Evolutionary conservation across 2,888 invertebrate genomes (phyloP), one percentile per base, ranked within the genome.

Genomic region (Scaptomyza polygonia): DNA sequence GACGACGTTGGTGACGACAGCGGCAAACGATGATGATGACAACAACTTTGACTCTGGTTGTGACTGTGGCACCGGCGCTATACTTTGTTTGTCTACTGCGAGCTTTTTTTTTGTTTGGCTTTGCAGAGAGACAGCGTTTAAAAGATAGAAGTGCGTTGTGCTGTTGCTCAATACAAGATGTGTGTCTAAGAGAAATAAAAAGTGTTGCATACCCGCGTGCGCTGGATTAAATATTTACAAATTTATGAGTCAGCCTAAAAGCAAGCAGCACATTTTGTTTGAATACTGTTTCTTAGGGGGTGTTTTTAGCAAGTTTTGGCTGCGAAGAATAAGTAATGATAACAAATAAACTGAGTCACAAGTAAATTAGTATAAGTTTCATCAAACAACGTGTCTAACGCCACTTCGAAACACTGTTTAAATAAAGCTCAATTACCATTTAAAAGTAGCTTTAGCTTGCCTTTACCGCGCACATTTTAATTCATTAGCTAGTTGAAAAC

Each of bases 21-120:
- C 36, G 16, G 43, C 21, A 18, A 56, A 27, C n/a, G 64, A 67
- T 51, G 58, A 67, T 67, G 72, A 70, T 62, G 59, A 62, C 58
- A 52, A 42, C 45, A 49, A 44, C 58, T 44, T 11, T 27, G 39
- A 25, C 55, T 44, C 27, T 18, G 56, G 42, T 25, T 59, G 39
- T 34, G 16, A 4, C 43, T 55, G 39, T 29, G 53, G 40, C 63
- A 52, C 25, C 52, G 69, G 65, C 72, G 68, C 72, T 74, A 48
- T 72, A 64, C 69, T 67, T 67, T 77, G 72, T 75, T 72, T 77
- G 66, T 59, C 67, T 59, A 65, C 57, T 62, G 51, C 61, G 65
- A 59, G 49, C 44, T 66, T 62, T 55, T 77, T 77, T 69, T 77
- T 79, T 79, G 63, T 52, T 63, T 54, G 53, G 0, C 18, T 62